phyloP scores from a whole-genome alignment of 2,113 vertebrate genomes.

The Myotis davidii region DNA sequence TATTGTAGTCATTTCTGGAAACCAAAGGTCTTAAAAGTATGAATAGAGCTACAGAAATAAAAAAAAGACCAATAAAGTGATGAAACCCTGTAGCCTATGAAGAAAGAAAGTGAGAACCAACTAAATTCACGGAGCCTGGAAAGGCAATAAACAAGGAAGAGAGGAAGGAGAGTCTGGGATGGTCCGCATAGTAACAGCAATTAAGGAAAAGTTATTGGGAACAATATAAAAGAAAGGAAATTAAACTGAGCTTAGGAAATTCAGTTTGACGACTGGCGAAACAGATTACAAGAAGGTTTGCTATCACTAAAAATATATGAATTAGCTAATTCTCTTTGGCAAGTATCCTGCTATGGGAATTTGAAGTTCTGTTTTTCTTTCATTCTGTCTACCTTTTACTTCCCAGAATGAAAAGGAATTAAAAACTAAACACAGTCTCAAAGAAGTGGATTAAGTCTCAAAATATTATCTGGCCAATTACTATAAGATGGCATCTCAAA shows the following conservation, averaged over 20 bases:
- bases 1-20: slow-evolving; percentile 37
- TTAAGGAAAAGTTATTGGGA: neutral
- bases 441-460: slow-evolving; percentile 13
- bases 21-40: slow-evolving; percentile 18
- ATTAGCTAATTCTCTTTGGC: neutral
- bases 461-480: neutral
- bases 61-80: neutral
- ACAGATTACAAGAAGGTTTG: neutral
- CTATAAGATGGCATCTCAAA: neutral
- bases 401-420: neutral
- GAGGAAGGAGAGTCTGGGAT: neutral
- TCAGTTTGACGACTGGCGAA: neutral
- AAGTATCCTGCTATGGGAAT: neutral
- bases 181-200: neutral
- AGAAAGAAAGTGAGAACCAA: neutral
- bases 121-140: neutral
- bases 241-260: neutral
- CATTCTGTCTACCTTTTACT: neutral
- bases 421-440: neutral
- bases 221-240: neutral
- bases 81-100: neutral
- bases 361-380: neutral
- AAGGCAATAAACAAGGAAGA: neutral
- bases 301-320: neutral
- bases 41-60: slow-evolving; percentile 14